Evolutionary conservation across 1,140 invertebrate species (phyloP), one percentile per base, ranked within the genome.

Genomic region (Tetragnatha versicolor): DNA sequence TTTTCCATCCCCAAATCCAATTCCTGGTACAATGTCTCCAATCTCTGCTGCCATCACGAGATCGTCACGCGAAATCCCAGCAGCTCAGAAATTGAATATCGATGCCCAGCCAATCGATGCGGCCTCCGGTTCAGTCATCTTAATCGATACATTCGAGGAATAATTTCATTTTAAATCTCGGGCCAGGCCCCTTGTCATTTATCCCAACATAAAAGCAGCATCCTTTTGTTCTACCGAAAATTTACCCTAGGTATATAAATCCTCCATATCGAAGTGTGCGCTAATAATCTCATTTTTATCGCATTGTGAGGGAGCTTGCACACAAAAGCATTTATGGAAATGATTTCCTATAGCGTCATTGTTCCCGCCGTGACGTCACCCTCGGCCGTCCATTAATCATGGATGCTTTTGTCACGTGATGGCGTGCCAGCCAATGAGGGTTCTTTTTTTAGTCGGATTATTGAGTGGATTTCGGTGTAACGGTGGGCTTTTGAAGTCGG

Each of bases 221-320:
- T n/a, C 45, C 69, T 20, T 58, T 72, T 72, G 69, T 72, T 72
- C 69, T 45, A 58, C n/a, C n/a, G n/a, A 60, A 69, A 72, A 58
- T 72, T 72, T 72, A 72, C 69, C 45, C 69, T 45, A 72, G 69
- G 53, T 72, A 72, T n/a, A n/a, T 72, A 72, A 72, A 72, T 72
- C 69, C 53, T 72, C 60, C 33, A 53, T 72, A 72, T 72, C 69
- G 69, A 72, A 72, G 69, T 72, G n/a, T n/a, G 51, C 53, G 35
- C 69, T 72, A 72, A 72, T 72, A 72, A 72, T 72, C 69, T 72
- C 69, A 72, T 72, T 72, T 72, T 72, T 72, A 72, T 72, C 69
- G 51, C 69, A 60, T 72, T 72, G 69, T 72, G n/a, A n/a, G n/a
- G n/a, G n/a, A 17, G 51, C 69, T 27, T 53, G 53, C 53, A 58